These are phyloP conservation scores for Apostichopus californicus DNA, from an alignment of 35 echinoderm and acorn worm species.

Conservation along the genomic window DNA sequence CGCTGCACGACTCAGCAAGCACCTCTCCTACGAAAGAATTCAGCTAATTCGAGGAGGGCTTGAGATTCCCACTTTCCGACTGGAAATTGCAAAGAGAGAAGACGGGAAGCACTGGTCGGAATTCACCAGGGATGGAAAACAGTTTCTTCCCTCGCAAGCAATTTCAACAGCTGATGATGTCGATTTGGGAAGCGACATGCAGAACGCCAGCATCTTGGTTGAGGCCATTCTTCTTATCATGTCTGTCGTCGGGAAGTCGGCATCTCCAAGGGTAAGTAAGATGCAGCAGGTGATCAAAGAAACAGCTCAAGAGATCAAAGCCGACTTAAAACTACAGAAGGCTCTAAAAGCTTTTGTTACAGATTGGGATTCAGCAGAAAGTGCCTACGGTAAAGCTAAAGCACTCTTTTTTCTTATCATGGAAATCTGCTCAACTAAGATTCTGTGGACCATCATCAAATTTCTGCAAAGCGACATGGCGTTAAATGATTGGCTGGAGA, in stretches of 20 bases:
- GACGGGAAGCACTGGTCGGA: constrained; percentile 17
- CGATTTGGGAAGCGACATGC: constrained; percentile 7
- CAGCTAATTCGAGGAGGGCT: constrained; percentile 44
- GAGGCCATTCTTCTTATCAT: constrained; percentile 56
- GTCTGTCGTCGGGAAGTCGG: constrained; percentile 42
- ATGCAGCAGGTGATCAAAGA: background rate
- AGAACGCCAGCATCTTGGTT: constrained; percentile 48
- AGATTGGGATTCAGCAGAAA: constrained; percentile 7
- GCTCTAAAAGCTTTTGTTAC: constrained; percentile 11
- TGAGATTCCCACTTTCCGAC: constrained; percentile 57
- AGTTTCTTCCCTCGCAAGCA: constrained; percentile 18
- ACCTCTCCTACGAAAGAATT: constrained; percentile 42
- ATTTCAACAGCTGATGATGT: background rate
- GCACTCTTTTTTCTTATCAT: constrained; percentile 18
- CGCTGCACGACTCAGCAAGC: constrained; percentile 34
- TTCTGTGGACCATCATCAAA: constrained; percentile 39
- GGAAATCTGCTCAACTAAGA: background rate
- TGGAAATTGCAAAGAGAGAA: constrained; percentile 37
- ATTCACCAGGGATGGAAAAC: constrained; percentile 30
- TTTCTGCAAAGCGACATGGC: constrained; percentile 1
- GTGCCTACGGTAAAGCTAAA: background rate
- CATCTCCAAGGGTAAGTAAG: background rate
- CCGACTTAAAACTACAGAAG: background rate
- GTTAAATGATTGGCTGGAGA: constrained; percentile 44
- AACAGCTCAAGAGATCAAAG: background rate